Base-by-base conservation (phyloP, 2,888 invertebrate genomes). In the Microplitis manilae region DNA sequence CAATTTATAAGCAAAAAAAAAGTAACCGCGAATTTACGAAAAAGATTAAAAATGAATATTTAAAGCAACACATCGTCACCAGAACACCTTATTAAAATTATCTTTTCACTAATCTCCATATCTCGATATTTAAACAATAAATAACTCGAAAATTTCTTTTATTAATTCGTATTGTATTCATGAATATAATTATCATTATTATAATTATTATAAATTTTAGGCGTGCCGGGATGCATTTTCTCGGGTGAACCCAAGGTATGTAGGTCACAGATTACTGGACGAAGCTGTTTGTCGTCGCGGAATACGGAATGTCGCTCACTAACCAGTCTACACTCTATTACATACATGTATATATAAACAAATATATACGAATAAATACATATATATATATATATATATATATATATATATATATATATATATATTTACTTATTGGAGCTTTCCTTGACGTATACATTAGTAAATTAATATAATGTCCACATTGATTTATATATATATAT, bases 241-340 rank as follows among this genome's bases (percentile, higher is more conserved):
- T 69, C 69, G 39, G 59, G 41, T 77, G 73, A 77, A 73, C 65
- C 77, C 59, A 65, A 62, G 77, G 77, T 73, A 77, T 77, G 62
- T 73, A 77, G 77, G 77, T 77, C 73, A 77, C 67, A 73, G 73
- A 77, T 69, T 41, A 50, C 41, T 41, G 15, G 13, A 38, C 38
- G 68, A 65, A n/a, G 70, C 67, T 59, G 76, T 50, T 50, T 13
- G 50, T 50, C 50, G 50, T 50, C 67, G 67, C 40, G 38, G 65
- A 40, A 68, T 40, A 68, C 73, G 77, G 77, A 77, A 77, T 77
- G 77, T 77, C 69, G 77, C 30, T 77, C 70, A 61, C 68, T 60
- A 68, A 76, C 76, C 76, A 76, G 76, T 76, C 60, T 65, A 39
- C 38, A 67, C 50, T 50, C 30, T 30, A 30, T 30, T 50, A 50